A percentile compares a stretch with the other conserved stretches of the same genome.
phyloP scores from a whole-genome alignment of 2,888 invertebrate genomes.

The Papilio gigon region DNA sequence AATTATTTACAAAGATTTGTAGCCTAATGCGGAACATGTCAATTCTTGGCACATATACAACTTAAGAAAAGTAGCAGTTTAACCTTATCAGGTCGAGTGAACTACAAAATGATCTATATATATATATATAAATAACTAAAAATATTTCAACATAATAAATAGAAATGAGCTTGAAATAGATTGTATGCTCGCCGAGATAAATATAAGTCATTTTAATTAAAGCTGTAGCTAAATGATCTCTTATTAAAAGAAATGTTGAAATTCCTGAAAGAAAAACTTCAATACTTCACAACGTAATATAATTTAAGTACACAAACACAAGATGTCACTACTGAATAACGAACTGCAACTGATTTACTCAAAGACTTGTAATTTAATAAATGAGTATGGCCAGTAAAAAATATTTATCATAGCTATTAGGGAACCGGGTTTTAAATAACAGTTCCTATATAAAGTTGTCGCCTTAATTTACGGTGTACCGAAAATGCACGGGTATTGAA shows the following conservation, averaged over 20 bases:
- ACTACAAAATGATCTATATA: background rate
- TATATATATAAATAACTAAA: background rate
- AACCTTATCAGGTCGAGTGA: background rate
- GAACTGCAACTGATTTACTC: background rate
- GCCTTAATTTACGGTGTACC: too few species aligned
- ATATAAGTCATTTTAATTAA: conserved; percentile 21
- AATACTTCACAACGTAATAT: background rate
- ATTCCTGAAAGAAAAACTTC: background rate
- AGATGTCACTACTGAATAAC: background rate
- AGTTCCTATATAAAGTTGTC: too few species aligned
- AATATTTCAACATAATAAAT: background rate
- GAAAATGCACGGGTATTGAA: too few species aligned
- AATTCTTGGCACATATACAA: background rate
- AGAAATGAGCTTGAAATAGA: background rate
- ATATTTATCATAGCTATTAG: too few species aligned
- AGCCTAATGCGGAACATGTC: background rate
- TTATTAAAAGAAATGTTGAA: conserved; percentile 4
- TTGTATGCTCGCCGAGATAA: background rate
- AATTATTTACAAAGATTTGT: conserved; percentile 18
- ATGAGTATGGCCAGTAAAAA: too few species aligned
- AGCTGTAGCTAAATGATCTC: conserved; percentile 2
- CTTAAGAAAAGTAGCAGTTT: background rate
- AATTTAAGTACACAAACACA: background rate
- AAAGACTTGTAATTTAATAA: too few species aligned
- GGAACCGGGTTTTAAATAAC: background rate